phyloP scores from a whole-genome alignment of 1,140 invertebrate species.

The Aphelinus atriplicis region DNA sequence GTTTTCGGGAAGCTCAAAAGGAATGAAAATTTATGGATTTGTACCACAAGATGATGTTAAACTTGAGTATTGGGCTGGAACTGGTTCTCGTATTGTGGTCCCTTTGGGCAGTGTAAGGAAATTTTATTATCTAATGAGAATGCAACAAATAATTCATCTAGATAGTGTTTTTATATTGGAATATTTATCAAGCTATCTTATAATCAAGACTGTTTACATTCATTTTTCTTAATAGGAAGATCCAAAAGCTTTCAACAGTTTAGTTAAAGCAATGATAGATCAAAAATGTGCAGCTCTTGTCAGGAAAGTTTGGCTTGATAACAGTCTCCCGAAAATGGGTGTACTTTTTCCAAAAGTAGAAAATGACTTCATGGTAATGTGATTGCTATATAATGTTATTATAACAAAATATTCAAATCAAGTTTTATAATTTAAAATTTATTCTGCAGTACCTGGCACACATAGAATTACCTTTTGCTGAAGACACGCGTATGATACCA shows the following conservation, averaged over 20 bases:
- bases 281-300: slow-evolving; percentile 40
- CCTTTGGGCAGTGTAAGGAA: slow-evolving; percentile 29
- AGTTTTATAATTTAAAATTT: slow-evolving; percentile 19
- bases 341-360: slow-evolving; percentile 41
- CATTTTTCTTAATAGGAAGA: slow-evolving; percentile 25
- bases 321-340: slow-evolving; percentile 41
- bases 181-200: not conserved
- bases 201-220: not conserved
- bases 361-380: slow-evolving; percentile 38
- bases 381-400: not conserved
- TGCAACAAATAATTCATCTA: not conserved
- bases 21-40: slow-evolving; percentile 43
- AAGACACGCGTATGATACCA: slow-evolving; percentile 36
- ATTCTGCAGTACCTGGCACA: slow-evolving; percentile 41
- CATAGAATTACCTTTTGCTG: slow-evolving; percentile 36
- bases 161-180: not conserved
- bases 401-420: not conserved
- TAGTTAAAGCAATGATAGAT: slow-evolving; percentile 41
- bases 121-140: slow-evolving; percentile 1
- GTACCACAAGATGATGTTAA: slow-evolving; percentile 29
- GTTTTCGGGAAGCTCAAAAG: slow-evolving; percentile 31
- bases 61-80: slow-evolving; percentile 39
- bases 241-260: slow-evolving; percentile 37
- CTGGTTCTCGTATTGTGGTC: slow-evolving; percentile 40
- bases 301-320: slow-evolving; percentile 41